Percentiles rank a stretch among this genome's conserved stretches.
These are phyloP conservation scores for Beris morrisii DNA, from an alignment of 2,888 invertebrate genomes.

Conservation along the genomic window DNA sequence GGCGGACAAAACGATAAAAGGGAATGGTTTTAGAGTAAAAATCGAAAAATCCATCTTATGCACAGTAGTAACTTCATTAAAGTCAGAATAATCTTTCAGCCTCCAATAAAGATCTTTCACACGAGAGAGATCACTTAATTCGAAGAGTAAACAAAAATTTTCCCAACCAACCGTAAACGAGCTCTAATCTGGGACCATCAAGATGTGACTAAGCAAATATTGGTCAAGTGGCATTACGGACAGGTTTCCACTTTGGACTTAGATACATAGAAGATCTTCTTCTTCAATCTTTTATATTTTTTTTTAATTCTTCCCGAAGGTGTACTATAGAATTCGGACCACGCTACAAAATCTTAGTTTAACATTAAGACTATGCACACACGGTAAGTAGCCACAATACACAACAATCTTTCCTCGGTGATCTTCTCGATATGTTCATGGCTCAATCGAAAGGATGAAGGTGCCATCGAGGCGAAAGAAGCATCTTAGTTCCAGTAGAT, in stretches of 20 bases:
- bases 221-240: slow-evolving; percentile 37
- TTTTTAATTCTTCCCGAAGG: slow-evolving; percentile 13
- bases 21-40: slow-evolving; percentile 6
- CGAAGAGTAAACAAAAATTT: slow-evolving; percentile 36
- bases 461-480: slow-evolving; percentile 32
- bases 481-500: not conserved
- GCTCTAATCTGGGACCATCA: slow-evolving; percentile 35
- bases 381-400: slow-evolving; percentile 31
- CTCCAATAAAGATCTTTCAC: slow-evolving; percentile 36
- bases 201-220: slow-evolving; percentile 38
- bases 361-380: not conserved
- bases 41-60: slow-evolving; percentile 17
- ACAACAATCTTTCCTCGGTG: slow-evolving; percentile 18
- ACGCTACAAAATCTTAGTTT: not conserved
- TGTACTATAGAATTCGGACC: slow-evolving; percentile 5
- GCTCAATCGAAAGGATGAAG: slow-evolving; percentile 32
- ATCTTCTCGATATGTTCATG: slow-evolving; percentile 28
- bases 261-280: slow-evolving; percentile 14
- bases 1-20: not conserved
- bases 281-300: not conserved
- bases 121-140: slow-evolving; percentile 37
- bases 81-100: slow-evolving; percentile 21
- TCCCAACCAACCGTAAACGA: slow-evolving; percentile 39
- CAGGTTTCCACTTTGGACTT: not conserved
- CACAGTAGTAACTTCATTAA: slow-evolving; percentile 32